Percentiles rank a stretch among this genome's conserved stretches.
phyloP scores from a whole-genome alignment of 2,797 vertebrate genomes.

The Darevskia nairensis region DNA sequence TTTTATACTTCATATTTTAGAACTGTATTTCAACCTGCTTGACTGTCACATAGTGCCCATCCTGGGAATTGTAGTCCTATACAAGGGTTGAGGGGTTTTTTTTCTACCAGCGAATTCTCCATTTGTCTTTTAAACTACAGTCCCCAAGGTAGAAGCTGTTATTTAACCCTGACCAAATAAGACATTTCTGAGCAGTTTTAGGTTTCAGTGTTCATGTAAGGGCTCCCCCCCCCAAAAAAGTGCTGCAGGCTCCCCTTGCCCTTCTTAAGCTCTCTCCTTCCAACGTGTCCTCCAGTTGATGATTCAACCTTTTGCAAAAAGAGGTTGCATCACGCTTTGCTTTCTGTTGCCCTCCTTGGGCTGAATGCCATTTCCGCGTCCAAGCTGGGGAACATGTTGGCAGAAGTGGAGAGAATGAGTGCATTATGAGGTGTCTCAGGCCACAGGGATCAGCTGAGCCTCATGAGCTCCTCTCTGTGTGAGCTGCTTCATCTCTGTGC shows the following conservation, averaged over 20 bases:
- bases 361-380: rapidly evolving
- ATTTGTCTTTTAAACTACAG: neutral
- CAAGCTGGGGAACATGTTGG: neutral
- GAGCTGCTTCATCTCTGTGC: neutral
- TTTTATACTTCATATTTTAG: no score
- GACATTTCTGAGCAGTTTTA: neutral
- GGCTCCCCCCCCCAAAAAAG: neutral
- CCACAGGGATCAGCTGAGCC: constrained; percentile 80
- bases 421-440: constrained; percentile 61
- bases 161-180: neutral
- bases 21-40: neutral
- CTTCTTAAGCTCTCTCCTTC: neutral
- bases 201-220: neutral
- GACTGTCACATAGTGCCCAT: neutral
- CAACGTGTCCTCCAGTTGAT: neutral
- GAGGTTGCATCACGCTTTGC: neutral
- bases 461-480: constrained; percentile 60
- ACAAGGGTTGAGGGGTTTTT: neutral
- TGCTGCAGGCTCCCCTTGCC: neutral
- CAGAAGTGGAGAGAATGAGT: constrained; percentile 58
- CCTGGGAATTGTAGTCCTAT: neutral
- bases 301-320: neutral
- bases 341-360: neutral
- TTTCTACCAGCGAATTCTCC: neutral
- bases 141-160: neutral